Percentiles rank a stretch among this genome's conserved stretches.
Conservation (phyloP, 2,888 invertebrate species). For the Drosophila peninsularis region DNA sequence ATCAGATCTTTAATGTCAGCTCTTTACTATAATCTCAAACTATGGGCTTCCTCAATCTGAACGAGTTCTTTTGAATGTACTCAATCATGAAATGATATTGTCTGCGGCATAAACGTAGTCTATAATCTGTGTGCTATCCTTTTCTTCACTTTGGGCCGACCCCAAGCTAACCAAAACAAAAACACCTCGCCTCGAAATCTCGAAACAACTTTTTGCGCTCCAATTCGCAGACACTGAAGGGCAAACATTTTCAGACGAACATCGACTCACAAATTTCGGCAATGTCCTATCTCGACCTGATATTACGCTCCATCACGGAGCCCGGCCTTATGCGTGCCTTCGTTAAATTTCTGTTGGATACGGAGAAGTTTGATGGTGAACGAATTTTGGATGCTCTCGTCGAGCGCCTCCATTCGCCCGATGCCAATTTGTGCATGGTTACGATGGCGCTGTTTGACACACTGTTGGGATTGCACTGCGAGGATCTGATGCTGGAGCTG, state of each 20-base stretch:
- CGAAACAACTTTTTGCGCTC: conserved; percentile 83
- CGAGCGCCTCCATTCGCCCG: conserved; percentile 89
- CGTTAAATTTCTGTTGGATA: conserved; percentile 92
- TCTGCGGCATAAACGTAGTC: conserved; percentile 42
- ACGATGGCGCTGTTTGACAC: conserved; percentile 96
- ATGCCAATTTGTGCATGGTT: conserved; percentile 93
- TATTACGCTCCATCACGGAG: conserved; percentile 93
- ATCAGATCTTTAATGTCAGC: neutral
- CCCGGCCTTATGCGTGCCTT: conserved; percentile 93
- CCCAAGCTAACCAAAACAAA: conserved; percentile 66
- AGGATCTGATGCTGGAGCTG: conserved; percentile 97
- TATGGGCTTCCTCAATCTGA: neutral
- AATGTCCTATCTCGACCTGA: conserved; percentile 96
- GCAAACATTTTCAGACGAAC: conserved; percentile 90
- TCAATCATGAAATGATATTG: too few species aligned
- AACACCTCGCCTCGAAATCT: conserved; percentile 84
- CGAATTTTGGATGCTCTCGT: conserved; percentile 93
- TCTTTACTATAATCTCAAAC: neutral
- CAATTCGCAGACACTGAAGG: conserved; percentile 85
- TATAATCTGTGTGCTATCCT: conserved; percentile 53
- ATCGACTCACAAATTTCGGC: conserved; percentile 95
- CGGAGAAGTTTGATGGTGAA: conserved; percentile 93
- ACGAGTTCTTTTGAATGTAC: too few species aligned
- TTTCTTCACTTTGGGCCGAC: conserved; percentile 47
- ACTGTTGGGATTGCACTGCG: conserved; percentile 95